phyloP scores from a whole-genome alignment of 2,888 invertebrate genomes.

The Bibio marci region DNA sequence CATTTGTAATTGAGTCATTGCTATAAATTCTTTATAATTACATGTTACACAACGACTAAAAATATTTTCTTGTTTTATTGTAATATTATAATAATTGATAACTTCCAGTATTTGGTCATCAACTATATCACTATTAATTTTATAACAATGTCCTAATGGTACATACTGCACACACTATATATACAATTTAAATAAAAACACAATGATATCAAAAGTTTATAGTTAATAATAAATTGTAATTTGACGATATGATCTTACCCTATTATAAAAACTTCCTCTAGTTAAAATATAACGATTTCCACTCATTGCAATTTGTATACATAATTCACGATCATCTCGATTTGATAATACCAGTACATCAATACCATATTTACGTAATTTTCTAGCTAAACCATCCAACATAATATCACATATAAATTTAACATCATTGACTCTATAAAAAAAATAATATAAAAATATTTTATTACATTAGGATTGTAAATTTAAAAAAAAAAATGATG shows the following conservation, averaged over 20 bases:
- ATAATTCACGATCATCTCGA: conserved; percentile 32
- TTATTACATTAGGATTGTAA: no score
- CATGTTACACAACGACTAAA: conserved; percentile 56
- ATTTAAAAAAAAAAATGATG: no score
- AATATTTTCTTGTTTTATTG: conserved; percentile 42
- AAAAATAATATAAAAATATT: no score
- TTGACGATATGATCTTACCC: conserved; percentile 19
- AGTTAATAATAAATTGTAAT: not conserved
- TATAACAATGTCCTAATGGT: conserved; percentile 22
- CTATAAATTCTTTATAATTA: conserved; percentile 20
- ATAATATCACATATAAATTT: conserved; percentile 42
- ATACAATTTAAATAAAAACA: not conserved
- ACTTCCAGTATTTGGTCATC: conserved; percentile 50
- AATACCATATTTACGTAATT: conserved; percentile 43
- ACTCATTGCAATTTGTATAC: conserved; percentile 31
- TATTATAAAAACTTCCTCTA: conserved; percentile 29
- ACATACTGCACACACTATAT: conserved; percentile 17
- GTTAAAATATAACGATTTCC: conserved; percentile 40
- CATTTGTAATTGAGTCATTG: conserved; percentile 1
- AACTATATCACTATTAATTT: conserved; percentile 34
- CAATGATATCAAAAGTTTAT: not conserved
- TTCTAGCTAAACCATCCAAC: conserved; percentile 39
- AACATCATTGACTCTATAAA: conserved; percentile 13
- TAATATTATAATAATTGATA: conserved; percentile 44
- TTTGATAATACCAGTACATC: conserved; percentile 37